Base-by-base conservation (phyloP, 2,797 vertebrate genomes). In the Heliangelus exortis region DNA sequence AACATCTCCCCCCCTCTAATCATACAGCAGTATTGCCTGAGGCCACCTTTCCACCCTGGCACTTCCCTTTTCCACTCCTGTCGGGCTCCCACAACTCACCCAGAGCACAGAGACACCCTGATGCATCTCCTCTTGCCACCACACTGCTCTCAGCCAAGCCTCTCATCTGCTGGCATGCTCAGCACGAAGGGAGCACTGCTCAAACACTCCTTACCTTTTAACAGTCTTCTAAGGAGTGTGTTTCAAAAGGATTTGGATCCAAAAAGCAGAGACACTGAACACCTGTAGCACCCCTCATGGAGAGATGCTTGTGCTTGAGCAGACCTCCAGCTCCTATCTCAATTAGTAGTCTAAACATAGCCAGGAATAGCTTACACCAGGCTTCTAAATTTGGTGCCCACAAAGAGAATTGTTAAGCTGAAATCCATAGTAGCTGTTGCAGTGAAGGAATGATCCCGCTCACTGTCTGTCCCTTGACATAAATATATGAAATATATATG, bases 161-260 rank as follows among this genome's bases (percentile, higher is more conserved):
- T 59, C 26, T 36, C 33, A 28, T 2, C 63, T n/a, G 33, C 51
- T 68, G 55, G 31, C 31, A 29, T 20, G 3, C 41, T 47, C 0
- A 0, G 12, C 25, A 48, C 68, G 34, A 53, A 73, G 48, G 62
- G 26, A 41, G 17, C 45, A 48, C 21, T 0, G 0, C 54, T 34
- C 41, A 73, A 43, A 31, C 19, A 22, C 12, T 21, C 19, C 31
- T 80, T 43, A 17, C 17, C 5, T 66, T 65, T 19, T 7, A 66
- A 20, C 23, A 47, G 2, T 68, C 26, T 87, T 61, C 41, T 65
- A 54, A 72, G 10, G 3, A 85, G 13, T 16, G 2, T 22, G 21
- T 47, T 65, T 78, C 69, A 58, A 47, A 91, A 41, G 51, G 12
- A 12, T 67, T 71, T 62, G 34, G 41, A 65, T 61, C 53, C 22